Base-by-base conservation (phyloP, 1,140 invertebrate genomes). In the Ooceraea biroi region DNA sequence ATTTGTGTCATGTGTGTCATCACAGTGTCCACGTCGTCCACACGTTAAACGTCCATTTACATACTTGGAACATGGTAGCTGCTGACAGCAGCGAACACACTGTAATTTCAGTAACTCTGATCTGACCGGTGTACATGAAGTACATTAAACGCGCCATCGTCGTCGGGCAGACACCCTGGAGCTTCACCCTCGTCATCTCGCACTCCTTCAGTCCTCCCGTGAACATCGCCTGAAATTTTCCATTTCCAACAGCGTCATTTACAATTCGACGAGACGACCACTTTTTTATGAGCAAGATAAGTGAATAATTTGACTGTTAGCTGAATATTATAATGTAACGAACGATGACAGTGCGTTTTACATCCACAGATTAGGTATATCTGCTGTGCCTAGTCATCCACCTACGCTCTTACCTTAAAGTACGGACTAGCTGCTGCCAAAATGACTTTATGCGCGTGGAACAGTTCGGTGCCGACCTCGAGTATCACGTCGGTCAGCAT, bases 351-450 rank as follows among this genome's bases (percentile, higher is more conserved):
- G 4, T 5, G 19, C 12, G 14, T 11, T 12, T 3, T 11, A 68
- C n/a, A n/a, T n/a, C n/a, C n/a, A 55, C 52, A 52, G 2, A 36
- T 7, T 7, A 36, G 36, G 7, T 36, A 36, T n/a, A n/a, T n/a
- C 36, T 36, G n/a, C 36, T 36, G 36, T 36, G 36, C 36, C 36
- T 36, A 7, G 36, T 36, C 36, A 36, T 36, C 7, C 36, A 36
- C 7, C 36, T n/a, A 7, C 2, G 36, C 7, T 58, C 55, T 92
- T 92, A 97, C 97, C 95, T 98, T 98, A 91, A 99, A 99, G 93
- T 99, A 99, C 2, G 98, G 98, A 95, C 98, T 99, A 76, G 97
- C 98, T 0, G 98, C 97, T 4, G 98, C 98, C 57, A 99, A 95
- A 36, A 99, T 97, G 17, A 99, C 96, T 95, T 98, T 97, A 92